A percentile compares a stretch with the other conserved stretches of the same genome.
phyloP scores from a whole-genome alignment of 2,797 vertebrate species.

The Sphenodon punctatus region DNA sequence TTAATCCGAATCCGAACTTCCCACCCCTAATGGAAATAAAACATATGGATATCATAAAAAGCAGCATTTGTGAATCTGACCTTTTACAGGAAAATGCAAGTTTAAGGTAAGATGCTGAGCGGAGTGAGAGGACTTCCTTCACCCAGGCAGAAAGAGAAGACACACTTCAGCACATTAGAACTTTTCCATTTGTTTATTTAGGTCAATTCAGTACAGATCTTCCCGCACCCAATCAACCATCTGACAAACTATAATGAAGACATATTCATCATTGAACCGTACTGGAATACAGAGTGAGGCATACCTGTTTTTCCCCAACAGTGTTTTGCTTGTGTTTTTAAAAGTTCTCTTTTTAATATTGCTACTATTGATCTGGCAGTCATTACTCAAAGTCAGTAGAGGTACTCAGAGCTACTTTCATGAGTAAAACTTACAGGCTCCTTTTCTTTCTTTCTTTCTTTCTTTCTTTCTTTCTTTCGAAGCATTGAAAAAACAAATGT shows the following conservation, averaged over 20 bases:
- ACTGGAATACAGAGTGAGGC: background rate
- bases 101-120: fast-evolving
- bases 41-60: no score
- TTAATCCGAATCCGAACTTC: no score
- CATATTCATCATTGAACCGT: background rate
- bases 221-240: background rate
- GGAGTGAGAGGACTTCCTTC: no score
- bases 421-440: background rate
- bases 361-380: background rate
- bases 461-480: no score
- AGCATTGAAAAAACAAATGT: no score
- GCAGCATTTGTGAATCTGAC: no score
- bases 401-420: background rate
- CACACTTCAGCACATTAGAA: no score
- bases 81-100: fast-evolving
- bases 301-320: background rate
- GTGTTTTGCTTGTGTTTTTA: background rate
- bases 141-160: no score
- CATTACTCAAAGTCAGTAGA: background rate
- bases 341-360: background rate
- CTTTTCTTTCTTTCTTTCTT: no score
- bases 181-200: background rate
- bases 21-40: no score
- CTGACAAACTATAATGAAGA: background rate
- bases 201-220: fast-evolving